Evolutionary conservation across 2,797 vertebrate genomes (phyloP).

Genomic region (Lepilemur septentrionalis): DNA sequence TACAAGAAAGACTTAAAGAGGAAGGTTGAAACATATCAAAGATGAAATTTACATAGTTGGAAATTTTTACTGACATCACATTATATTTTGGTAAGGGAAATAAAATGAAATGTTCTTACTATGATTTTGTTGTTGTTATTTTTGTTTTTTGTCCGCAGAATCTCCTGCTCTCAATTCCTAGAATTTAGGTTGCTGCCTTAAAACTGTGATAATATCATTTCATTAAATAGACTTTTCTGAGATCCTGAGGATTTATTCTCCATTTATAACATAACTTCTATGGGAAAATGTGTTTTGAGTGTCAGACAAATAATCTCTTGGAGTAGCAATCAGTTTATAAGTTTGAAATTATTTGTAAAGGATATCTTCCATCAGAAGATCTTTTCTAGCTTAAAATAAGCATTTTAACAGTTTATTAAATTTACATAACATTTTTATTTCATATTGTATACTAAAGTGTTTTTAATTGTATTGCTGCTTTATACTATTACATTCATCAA

Average conservation of each 20-base stretch:
- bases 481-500: neutral
- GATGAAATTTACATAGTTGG: neutral
- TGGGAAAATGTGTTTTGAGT: neutral
- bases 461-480: neutral
- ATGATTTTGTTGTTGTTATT: neutral
- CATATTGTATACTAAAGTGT: neutral
- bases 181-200: neutral
- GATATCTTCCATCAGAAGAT: neutral
- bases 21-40: neutral
- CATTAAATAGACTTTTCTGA: neutral
- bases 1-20: neutral
- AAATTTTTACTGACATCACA: neutral
- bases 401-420: neutral
- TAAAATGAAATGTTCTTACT: neutral
- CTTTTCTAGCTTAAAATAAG: neutral
- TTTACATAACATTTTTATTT: neutral
- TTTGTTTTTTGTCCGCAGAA: neutral
- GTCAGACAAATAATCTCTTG: neutral
- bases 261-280: neutral
- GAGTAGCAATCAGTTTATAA: neutral
- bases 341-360: neutral
- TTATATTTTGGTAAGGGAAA: neutral
- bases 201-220: neutral
- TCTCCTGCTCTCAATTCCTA: neutral
- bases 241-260: neutral